Conservation (phyloP, 2,113 vertebrate genomes). For the Zeus faber region DNA sequence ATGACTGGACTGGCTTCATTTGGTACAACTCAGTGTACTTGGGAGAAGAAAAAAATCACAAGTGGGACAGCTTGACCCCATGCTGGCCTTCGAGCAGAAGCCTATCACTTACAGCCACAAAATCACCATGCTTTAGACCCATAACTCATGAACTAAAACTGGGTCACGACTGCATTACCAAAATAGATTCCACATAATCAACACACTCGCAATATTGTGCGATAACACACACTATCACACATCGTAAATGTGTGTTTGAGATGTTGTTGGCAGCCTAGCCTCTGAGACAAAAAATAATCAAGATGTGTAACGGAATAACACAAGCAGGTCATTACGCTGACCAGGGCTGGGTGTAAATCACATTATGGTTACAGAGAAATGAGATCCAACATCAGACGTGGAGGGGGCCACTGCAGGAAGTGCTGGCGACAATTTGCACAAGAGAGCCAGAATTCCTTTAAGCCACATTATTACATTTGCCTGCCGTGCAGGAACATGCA, state of each 20-base stretch:
- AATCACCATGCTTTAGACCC: constrained; percentile 11
- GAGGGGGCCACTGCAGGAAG: constrained; percentile 31
- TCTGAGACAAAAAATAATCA: constrained; percentile 20
- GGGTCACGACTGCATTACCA: constrained; percentile 9
- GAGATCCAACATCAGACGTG: constrained; percentile 36
- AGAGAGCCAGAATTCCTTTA: constrained; percentile 50
- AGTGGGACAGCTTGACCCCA: constrained; percentile 6
- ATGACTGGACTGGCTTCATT: background rate
- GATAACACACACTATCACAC: constrained; percentile 31
- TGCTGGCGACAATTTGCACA: background rate
- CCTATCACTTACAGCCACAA: constrained; percentile 4
- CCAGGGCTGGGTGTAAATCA: constrained; percentile 43
- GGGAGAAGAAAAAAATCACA: background rate
- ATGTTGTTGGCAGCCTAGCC: no score
- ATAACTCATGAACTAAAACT: constrained; percentile 21
- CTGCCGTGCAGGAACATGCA: constrained; percentile 44
- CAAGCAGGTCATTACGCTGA: constrained; percentile 37
- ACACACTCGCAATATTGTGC: constrained; percentile 30
- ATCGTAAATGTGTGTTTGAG: constrained; percentile 39
- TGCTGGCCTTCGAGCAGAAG: constrained; percentile 17
- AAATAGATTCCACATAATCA: constrained; percentile 36
- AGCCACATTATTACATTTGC: constrained; percentile 56
- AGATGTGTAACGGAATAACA: constrained; percentile 33
- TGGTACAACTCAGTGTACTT: no score
- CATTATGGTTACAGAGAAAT: constrained; percentile 50